phyloP scores from a whole-genome alignment of 2,888 invertebrate genomes.

The Pyrocoelia pectoralis region DNA sequence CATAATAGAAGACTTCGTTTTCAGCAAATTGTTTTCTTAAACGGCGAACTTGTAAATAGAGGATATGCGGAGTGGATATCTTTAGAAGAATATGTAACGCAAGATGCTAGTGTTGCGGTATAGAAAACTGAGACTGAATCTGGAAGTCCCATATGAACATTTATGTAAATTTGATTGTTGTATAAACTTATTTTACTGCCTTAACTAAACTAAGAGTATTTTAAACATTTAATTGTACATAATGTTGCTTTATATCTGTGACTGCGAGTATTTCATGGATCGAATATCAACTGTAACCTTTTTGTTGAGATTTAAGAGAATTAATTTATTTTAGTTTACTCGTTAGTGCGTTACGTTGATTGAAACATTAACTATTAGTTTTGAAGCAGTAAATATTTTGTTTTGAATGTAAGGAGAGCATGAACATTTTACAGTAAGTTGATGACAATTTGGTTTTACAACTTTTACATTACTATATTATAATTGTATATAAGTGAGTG shows the following conservation, averaged over 20 bases:
- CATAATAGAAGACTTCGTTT: constrained; percentile 47
- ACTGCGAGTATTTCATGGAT: background rate
- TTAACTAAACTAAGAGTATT: background rate
- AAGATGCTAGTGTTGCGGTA: background rate
- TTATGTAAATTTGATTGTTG: background rate
- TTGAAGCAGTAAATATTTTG: background rate
- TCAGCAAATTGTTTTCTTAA: constrained; percentile 83
- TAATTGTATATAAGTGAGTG: background rate
- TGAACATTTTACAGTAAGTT: too few relatives aligned
- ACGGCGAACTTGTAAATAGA: constrained; percentile 85
- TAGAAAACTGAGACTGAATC: too few relatives aligned
- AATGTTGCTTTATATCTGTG: background rate
- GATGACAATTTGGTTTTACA: background rate
- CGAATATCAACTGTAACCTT: background rate
- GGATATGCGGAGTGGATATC: constrained; percentile 81
- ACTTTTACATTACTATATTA: background rate
- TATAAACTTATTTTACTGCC: constrained; percentile 6
- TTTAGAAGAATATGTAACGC: constrained; percentile 24
- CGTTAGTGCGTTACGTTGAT: background rate
- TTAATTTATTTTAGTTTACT: background rate
- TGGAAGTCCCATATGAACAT: too few relatives aligned
- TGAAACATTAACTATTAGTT: background rate
- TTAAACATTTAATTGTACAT: background rate
- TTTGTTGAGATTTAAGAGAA: background rate
- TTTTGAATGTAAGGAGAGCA: background rate